Conservation (phyloP, 2,888 invertebrate species). For the Cheilosia variabilis region DNA sequence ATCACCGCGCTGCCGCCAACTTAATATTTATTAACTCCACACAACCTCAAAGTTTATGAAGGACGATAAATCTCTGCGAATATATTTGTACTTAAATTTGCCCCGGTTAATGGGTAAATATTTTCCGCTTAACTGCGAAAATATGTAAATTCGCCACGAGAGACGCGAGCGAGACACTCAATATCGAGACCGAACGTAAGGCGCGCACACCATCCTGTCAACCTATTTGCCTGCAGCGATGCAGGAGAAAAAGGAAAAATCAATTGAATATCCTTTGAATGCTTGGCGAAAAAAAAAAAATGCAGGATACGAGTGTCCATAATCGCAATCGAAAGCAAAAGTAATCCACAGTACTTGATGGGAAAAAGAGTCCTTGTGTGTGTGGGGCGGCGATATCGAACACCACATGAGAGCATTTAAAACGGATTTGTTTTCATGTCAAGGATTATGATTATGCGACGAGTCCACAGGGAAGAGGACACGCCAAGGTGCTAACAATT, state of each 20-base stretch:
- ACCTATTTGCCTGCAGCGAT: slow-evolving; percentile 3
- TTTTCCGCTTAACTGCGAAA: slow-evolving; percentile 65
- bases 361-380: slow-evolving; percentile 3
- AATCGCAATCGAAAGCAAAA: slow-evolving; percentile 51
- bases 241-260: slow-evolving; percentile 6
- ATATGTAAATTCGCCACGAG: slow-evolving; percentile 57
- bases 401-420: slow-evolving; percentile 53
- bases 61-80: slow-evolving; percentile 64
- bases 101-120: slow-evolving; percentile 50
- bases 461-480: neutral
- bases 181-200: slow-evolving; percentile 34
- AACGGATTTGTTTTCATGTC: slow-evolving; percentile 65
- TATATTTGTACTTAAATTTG: slow-evolving; percentile 65
- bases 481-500: neutral
- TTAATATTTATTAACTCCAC: slow-evolving; percentile 47
- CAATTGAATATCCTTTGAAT: slow-evolving; percentile 67
- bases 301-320: slow-evolving; percentile 28
- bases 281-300: too few species aligned
- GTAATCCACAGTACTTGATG: slow-evolving; percentile 44
- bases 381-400: slow-evolving; percentile 41
- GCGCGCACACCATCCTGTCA: neutral
- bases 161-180: slow-evolving; percentile 11
- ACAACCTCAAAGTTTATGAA: slow-evolving; percentile 35
- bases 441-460: slow-evolving; percentile 55
- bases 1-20: slow-evolving; percentile 41